Conservation (phyloP, 2,888 invertebrate genomes). For the Drosophila putrida region DNA sequence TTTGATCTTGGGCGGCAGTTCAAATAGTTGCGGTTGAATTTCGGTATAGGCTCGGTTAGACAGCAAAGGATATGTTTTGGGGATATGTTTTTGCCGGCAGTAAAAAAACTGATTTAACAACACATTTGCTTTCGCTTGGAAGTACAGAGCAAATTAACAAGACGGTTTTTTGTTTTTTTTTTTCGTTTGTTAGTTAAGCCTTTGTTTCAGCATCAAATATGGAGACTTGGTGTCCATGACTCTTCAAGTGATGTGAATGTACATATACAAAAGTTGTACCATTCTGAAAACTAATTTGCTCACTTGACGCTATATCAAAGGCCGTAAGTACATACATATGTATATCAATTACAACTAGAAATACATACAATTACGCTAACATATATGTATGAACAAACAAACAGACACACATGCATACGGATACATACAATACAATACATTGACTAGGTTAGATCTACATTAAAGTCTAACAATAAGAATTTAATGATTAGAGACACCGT, state of each 20-base stretch:
- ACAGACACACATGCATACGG: slow-evolving; percentile 45
- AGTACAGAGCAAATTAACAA: slow-evolving; percentile 65
- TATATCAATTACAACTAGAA: slow-evolving; percentile 47
- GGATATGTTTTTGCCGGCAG: slow-evolving; percentile 47
- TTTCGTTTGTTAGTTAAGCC: slow-evolving; percentile 12
- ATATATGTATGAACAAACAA: slow-evolving; percentile 75
- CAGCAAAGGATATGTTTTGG: slow-evolving; percentile 55
- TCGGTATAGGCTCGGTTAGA: slow-evolving; percentile 55
- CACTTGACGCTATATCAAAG: slow-evolving; percentile 30
- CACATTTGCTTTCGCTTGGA: slow-evolving; percentile 47
- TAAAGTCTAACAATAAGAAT: slow-evolving; percentile 58
- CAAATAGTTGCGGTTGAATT: slow-evolving; percentile 74
- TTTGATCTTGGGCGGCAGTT: slow-evolving; percentile 73
- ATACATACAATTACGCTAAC: slow-evolving; percentile 65
- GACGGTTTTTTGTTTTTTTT: slow-evolving; percentile 25
- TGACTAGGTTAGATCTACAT: slow-evolving; percentile 59
- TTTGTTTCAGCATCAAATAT: slow-evolving; percentile 42
- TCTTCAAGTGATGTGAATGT: background rate
- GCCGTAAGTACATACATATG: background rate
- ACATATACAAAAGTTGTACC: background rate
- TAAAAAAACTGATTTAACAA: slow-evolving; percentile 48
- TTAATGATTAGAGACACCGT: slow-evolving; percentile 40
- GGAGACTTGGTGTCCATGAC: background rate
- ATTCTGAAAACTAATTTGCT: background rate
- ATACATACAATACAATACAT: slow-evolving; percentile 59